Conservation (phyloP, 2,113 vertebrate species). For the Rafetus swinhoei region DNA sequence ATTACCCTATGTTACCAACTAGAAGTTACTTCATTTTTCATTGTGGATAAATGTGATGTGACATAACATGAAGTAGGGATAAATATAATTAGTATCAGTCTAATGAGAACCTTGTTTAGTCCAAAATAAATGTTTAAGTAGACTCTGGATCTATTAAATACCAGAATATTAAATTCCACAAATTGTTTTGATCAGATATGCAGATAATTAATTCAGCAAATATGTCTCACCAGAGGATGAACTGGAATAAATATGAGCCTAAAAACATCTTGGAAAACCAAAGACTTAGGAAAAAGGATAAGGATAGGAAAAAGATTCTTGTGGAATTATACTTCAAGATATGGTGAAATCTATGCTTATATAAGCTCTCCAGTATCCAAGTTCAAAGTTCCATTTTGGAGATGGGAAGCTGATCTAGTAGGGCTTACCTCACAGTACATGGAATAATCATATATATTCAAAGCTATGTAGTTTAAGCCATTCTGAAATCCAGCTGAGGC, state of each 20-base stretch:
- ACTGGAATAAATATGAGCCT: slow-evolving; percentile 8
- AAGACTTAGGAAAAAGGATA: not conserved
- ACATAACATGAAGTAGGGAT: not conserved
- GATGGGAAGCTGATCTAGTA: slow-evolving; percentile 66
- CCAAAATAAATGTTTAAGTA: not conserved
- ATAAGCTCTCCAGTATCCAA: slow-evolving; percentile 82
- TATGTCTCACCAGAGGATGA: slow-evolving; percentile 22
- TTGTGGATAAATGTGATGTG: not conserved
- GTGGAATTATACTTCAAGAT: slow-evolving; percentile 81
- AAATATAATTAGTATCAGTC: not conserved
- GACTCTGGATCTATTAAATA: not conserved
- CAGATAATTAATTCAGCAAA: slow-evolving; percentile 41
- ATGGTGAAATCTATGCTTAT: slow-evolving; percentile 94
- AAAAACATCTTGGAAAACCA: not conserved
- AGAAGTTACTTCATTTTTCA: not conserved
- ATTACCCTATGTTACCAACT: not conserved
- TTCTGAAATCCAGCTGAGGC: slow-evolving; percentile 84
- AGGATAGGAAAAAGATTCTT: slow-evolving; percentile 52
- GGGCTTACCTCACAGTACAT: slow-evolving; percentile 68
- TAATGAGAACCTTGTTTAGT: not conserved
- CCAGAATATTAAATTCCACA: slow-evolving; percentile 16
- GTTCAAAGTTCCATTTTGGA: slow-evolving; percentile 82
- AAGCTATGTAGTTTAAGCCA: slow-evolving; percentile 91
- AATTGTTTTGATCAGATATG: slow-evolving; percentile 30
- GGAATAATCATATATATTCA: slow-evolving; percentile 83